Conservation (phyloP, 2,888 invertebrate species). For the Leucophenga maculata region DNA sequence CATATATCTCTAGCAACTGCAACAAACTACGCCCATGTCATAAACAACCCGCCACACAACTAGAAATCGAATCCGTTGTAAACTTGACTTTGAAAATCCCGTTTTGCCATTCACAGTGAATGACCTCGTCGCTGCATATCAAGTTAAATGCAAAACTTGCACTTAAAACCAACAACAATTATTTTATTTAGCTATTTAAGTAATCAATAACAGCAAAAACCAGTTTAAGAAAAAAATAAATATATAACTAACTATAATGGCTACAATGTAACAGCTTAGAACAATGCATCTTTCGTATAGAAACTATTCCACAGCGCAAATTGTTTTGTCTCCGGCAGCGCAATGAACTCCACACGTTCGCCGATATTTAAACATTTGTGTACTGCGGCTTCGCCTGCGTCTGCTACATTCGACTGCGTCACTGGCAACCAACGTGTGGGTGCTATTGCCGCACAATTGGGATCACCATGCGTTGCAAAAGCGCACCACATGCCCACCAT, state of each 20-base stretch:
- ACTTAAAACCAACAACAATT: no score
- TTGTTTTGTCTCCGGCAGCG: slow-evolving; percentile 63
- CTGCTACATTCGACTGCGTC: background rate
- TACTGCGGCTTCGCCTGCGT: background rate
- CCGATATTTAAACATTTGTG: slow-evolving; percentile 61
- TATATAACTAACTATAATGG: background rate
- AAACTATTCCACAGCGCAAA: slow-evolving; percentile 64
- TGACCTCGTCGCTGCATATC: no score
- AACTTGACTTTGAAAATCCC: no score
- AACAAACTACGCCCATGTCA: no score
- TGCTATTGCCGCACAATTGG: slow-evolving; percentile 49
- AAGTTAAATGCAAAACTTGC: no score
- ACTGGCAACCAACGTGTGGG: slow-evolving; percentile 45
- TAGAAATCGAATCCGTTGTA: no score
- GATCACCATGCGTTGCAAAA: slow-evolving; percentile 62
- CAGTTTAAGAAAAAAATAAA: background rate
- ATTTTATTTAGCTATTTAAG: no score
- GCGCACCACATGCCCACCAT: slow-evolving; percentile 67
- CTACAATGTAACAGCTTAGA: background rate
- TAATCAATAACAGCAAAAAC: background rate
- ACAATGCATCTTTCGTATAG: slow-evolving; percentile 44
- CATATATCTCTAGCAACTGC: no score
- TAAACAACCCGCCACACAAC: no score
- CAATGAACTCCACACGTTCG: slow-evolving; percentile 52
- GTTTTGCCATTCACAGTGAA: no score